phyloP scores from a whole-genome alignment of 1,140 invertebrate genomes.

The Chrysoperla carnea region DNA sequence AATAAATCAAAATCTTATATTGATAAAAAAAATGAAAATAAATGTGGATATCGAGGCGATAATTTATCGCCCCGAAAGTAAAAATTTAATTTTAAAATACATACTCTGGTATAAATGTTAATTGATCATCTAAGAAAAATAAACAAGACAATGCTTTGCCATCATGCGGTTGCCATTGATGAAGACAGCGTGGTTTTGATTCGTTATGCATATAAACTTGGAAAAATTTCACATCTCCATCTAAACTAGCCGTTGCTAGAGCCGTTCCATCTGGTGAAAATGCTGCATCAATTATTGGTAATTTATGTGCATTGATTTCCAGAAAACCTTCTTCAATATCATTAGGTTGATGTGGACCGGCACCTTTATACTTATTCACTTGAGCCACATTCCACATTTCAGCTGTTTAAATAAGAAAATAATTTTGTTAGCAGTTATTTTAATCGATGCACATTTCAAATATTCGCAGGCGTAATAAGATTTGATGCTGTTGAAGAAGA shows the following conservation, averaged over 20 bases:
- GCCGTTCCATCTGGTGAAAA: slow-evolving; percentile 89
- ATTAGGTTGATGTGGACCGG: slow-evolving; percentile 24
- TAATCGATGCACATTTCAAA: neutral
- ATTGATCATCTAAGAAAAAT: slow-evolving; percentile 85
- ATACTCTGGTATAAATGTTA: slow-evolving; percentile 66
- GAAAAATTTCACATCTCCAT: slow-evolving; percentile 84
- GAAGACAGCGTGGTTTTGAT: slow-evolving; percentile 55
- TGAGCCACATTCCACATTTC: slow-evolving; percentile 42
- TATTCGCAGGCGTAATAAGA: neutral
- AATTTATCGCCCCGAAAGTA: neutral
- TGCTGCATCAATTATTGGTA: slow-evolving; percentile 66
- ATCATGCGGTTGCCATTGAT: slow-evolving; percentile 80
- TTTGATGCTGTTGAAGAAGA: too few relatives aligned
- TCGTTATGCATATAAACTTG: slow-evolving; percentile 50
- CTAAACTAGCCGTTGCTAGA: slow-evolving; percentile 68
- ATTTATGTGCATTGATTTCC: slow-evolving; percentile 45
- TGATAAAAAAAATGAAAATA: neutral
- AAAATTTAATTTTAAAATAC: slow-evolving; percentile 18
- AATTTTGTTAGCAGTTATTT: slow-evolving; percentile 4
- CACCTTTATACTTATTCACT: slow-evolving; percentile 29
- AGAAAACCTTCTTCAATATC: slow-evolving; percentile 36
- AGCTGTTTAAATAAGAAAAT: slow-evolving; percentile 24
- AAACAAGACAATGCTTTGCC: slow-evolving; percentile 68
- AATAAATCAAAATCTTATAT: slow-evolving; percentile 5
- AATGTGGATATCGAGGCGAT: neutral